A percentile compares a stretch with the other conserved stretches of the same genome.
phyloP scores from a whole-genome alignment of 2,888 invertebrate genomes.

The Tinea semifulvella region DNA sequence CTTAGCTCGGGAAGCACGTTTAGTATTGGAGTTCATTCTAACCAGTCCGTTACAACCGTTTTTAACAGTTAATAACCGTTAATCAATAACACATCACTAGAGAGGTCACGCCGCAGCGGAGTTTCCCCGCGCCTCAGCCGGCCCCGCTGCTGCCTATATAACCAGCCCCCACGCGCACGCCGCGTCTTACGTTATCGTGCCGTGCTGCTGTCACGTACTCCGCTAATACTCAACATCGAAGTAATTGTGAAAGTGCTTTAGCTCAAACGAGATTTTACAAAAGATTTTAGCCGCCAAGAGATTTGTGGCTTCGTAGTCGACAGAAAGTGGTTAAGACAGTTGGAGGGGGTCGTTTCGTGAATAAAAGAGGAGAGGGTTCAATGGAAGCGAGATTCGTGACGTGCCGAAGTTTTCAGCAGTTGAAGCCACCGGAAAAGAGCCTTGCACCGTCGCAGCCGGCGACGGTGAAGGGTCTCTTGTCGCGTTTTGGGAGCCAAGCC shows the following conservation, averaged over 20 bases:
- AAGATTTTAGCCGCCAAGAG: neutral
- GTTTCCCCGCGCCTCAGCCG: conserved; percentile 27
- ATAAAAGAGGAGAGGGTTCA: conserved; percentile 53
- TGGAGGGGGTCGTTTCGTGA: conserved; percentile 36
- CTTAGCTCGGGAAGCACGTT: too few relatives aligned
- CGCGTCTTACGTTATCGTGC: conserved; percentile 51
- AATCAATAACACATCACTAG: conserved; percentile 35
- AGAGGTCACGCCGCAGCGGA: conserved; percentile 36
- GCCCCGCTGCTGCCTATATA: conserved; percentile 39
- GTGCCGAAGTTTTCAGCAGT: conserved; percentile 64
- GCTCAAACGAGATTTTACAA: conserved; percentile 36
- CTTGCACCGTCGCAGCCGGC: conserved; percentile 48
- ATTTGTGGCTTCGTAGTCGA: neutral
- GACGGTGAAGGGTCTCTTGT: conserved; percentile 60
- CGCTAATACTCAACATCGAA: conserved; percentile 34
- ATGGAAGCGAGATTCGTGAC: conserved; percentile 68
- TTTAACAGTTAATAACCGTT: too few relatives aligned
- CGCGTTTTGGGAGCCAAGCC: conserved; percentile 64
- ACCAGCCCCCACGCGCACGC: conserved; percentile 47
- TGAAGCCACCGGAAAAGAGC: conserved; percentile 64
- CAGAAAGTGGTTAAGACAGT: conserved; percentile 14
- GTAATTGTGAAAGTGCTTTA: conserved; percentile 62
- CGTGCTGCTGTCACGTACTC: conserved; percentile 40
- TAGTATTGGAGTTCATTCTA: too few relatives aligned
- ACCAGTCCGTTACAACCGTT: too few relatives aligned